Conservation (phyloP, 2,113 vertebrate genomes). For the Brachirus orientalis region DNA sequence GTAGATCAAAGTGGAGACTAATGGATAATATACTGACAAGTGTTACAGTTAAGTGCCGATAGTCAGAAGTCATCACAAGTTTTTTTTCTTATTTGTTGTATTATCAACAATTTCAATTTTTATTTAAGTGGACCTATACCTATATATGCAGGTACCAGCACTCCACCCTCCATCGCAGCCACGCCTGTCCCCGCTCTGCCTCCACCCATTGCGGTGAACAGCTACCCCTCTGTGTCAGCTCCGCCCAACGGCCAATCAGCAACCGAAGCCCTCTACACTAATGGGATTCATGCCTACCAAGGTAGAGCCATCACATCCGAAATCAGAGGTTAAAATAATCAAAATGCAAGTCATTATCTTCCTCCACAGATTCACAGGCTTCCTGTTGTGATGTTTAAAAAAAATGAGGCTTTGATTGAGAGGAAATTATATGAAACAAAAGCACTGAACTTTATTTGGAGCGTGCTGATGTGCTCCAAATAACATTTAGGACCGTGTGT, state of each 20-base stretch:
- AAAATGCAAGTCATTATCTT: background rate
- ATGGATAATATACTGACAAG: background rate
- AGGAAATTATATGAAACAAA: slow-evolving; percentile 37
- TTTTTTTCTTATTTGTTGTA: background rate
- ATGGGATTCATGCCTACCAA: slow-evolving; percentile 90
- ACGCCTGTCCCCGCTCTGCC: slow-evolving; percentile 88
- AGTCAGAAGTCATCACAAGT: background rate
- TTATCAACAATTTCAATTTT: background rate
- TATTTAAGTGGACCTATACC: too few relatives aligned
- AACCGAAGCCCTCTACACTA: slow-evolving; percentile 88
- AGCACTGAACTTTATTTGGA: slow-evolving; percentile 37
- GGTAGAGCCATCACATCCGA: slow-evolving; percentile 64
- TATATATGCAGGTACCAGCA: slow-evolving; percentile 88
- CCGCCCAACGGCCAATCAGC: slow-evolving; percentile 86
- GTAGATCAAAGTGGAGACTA: background rate
- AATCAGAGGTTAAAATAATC: background rate
- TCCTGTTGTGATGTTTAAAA: slow-evolving; percentile 5
- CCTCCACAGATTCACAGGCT: slow-evolving; percentile 18
- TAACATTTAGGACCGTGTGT: slow-evolving; percentile 23
- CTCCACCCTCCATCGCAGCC: slow-evolving; percentile 88
- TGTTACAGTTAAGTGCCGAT: too few relatives aligned
- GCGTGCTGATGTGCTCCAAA: slow-evolving; percentile 37
- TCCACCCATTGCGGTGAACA: slow-evolving; percentile 86
- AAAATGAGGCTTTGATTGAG: slow-evolving; percentile 13
- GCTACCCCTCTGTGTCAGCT: slow-evolving; percentile 86